Evolutionary conservation across 2,797 vertebrate species (phyloP), one percentile per base, ranked within the genome.

Genomic region (Sebastes cheni): DNA sequence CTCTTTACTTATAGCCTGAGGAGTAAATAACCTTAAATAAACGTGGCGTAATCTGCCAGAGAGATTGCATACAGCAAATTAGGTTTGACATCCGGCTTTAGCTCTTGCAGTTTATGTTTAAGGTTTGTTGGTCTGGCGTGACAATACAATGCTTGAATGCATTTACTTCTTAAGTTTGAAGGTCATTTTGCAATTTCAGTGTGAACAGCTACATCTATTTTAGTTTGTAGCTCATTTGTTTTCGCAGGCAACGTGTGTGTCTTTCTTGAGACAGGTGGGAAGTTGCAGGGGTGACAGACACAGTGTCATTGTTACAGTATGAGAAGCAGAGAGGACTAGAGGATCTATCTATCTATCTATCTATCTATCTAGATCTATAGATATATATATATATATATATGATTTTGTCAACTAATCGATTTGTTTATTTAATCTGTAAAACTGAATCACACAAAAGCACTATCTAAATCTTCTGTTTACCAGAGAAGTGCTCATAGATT

Each of bases 111-210:
- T 79, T 46, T 66, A 30, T 65, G 23, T 72, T 84, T 67, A 6
- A 67, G 29, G 12, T 70, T 72, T 73, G 64, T 39, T 66, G 55
- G 62, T 62, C 25, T 22, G 10, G 6, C 73, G 77, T 68, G 65
- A 71, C 61, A 61, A 42, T 46, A 67, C 20, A 71, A 32, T 22
- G 67, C 59, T 72, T 86, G 39, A 50, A 66, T 71, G 50, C 65
- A 58, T 23, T 52, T 18, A 54, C 8, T 6, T 5, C 56, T 74
- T 73, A 54, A 42, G 22, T 65, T 12, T 75, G 66, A 83, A 77
- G 67, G 80, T 74, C 73, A 70, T 65, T 75, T 65, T 75, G 68
- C 18, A 74, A 20, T 30, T 30, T 75, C 32, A 66, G 10, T 30
- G 18, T 55, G 30, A 83, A 32, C 29, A 69, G 50, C 56, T 25